Conservation (phyloP, 2,888 invertebrate genomes). For the Lasius platythorax region DNA sequence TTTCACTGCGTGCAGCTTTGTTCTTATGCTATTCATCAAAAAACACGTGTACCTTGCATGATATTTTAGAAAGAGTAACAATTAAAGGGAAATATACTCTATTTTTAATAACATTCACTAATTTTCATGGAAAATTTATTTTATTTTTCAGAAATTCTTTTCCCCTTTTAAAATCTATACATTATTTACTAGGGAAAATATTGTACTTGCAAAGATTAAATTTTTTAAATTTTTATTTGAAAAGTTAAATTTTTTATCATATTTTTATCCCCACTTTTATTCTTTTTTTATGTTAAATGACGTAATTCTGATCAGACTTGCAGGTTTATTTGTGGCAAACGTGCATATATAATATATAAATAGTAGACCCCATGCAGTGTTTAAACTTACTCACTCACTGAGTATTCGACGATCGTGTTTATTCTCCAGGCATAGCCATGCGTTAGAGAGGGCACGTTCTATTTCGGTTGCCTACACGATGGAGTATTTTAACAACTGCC, state of each 20-base stretch:
- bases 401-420: slow-evolving; percentile 60
- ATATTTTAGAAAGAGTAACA: neutral
- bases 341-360: slow-evolving; percentile 57
- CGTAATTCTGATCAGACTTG: neutral
- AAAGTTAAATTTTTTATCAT: neutral
- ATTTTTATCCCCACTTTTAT: neutral
- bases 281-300: neutral
- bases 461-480: slow-evolving; percentile 55
- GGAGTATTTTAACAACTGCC: slow-evolving; percentile 29
- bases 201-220: neutral
- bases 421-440: slow-evolving; percentile 47
- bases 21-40: neutral
- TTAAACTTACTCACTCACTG: slow-evolving; percentile 35
- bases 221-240: neutral
- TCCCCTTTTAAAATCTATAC: neutral
- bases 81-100: neutral
- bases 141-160: neutral
- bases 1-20: slow-evolving; percentile 27
- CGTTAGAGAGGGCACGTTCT: slow-evolving; percentile 59
- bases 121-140: neutral
- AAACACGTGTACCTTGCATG: neutral
- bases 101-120: neutral
- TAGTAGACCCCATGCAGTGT: slow-evolving; percentile 67
- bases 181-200: neutral
- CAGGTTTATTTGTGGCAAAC: slow-evolving; percentile 1